Conservation (phyloP, 1,140 invertebrate genomes). For the Leptopilina boulardi region DNA sequence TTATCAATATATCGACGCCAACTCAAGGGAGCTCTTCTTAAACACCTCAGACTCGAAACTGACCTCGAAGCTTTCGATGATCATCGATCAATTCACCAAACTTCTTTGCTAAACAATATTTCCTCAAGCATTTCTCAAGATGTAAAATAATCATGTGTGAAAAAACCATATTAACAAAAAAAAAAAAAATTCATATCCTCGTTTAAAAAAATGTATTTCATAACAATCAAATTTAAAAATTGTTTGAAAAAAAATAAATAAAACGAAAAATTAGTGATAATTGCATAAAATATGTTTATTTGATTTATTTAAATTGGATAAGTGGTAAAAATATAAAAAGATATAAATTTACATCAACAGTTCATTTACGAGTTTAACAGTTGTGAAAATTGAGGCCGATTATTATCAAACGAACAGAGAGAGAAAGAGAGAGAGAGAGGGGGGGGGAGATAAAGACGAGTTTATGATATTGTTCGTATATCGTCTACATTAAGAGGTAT, state of each 20-base stretch:
- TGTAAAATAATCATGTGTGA: neutral
- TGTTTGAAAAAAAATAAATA: no score
- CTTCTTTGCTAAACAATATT: conserved; percentile 25
- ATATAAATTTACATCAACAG: neutral
- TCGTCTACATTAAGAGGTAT: neutral
- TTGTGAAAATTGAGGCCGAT: conserved; percentile 1
- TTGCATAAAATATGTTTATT: no score
- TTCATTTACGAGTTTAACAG: neutral
- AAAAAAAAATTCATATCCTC: no score
- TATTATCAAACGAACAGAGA: conserved; percentile 3
- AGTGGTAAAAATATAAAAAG: neutral
- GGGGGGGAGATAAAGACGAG: conserved; percentile 10
- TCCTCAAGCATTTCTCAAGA: neutral
- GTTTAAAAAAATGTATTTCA: no score
- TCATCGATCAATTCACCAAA: conserved; percentile 16
- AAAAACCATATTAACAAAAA: neutral
- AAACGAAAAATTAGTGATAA: no score
- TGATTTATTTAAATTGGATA: neutral
- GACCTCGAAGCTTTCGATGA: conserved; percentile 27
- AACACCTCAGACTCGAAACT: conserved; percentile 19
- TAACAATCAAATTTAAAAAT: no score
- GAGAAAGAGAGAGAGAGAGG: no score
- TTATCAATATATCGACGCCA: conserved; percentile 29
- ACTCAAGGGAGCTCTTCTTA: conserved; percentile 27
- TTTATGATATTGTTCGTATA: neutral